A percentile compares a stretch with the other conserved stretches of the same genome.
phyloP scores from a whole-genome alignment of 2,888 invertebrate species.

The Agrotis segetum region DNA sequence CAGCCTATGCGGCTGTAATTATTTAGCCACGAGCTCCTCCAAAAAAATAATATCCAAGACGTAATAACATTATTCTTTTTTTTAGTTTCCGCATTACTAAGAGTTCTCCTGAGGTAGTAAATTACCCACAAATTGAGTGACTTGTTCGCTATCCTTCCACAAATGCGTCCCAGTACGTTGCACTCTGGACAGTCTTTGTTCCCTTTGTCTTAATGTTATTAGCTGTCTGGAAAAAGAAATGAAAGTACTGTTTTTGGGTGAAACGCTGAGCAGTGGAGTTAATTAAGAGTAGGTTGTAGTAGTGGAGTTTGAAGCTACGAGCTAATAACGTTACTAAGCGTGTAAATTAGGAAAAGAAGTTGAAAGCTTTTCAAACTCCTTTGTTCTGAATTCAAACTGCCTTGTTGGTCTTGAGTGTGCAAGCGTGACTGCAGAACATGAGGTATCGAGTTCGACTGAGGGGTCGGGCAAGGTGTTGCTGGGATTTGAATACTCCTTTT shows the following conservation, averaged over 20 bases:
- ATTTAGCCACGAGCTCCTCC: too few relatives aligned
- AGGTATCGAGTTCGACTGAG: too few relatives aligned
- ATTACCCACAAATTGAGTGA: conserved; percentile 58
- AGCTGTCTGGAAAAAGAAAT: conserved; percentile 32
- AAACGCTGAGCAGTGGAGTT: background rate
- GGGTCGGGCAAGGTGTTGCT: too few relatives aligned
- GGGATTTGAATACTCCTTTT: too few relatives aligned
- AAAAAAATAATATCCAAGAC: conserved; percentile 25
- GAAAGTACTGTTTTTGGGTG: conserved; percentile 1
- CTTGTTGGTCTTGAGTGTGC: too few relatives aligned
- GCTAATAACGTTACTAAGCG: background rate
- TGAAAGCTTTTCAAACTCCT: too few relatives aligned
- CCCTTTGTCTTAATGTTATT: conserved; percentile 39
- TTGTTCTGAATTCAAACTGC: too few relatives aligned
- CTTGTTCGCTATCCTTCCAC: conserved; percentile 41
- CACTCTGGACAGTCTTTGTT: conserved; percentile 30
- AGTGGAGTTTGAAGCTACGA: background rate
- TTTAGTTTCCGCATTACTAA: conserved; percentile 36
- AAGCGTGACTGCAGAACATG: too few relatives aligned
- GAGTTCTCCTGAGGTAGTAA: conserved; percentile 35
- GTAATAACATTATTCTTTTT: conserved; percentile 25
- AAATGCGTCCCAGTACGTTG: conserved; percentile 56
- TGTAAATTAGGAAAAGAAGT: background rate
- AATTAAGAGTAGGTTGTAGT: background rate
- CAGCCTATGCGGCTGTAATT: too few relatives aligned